Evolutionary conservation across 2,113 vertebrate genomes (phyloP).

Genomic region (Mus spicilegus): DNA sequence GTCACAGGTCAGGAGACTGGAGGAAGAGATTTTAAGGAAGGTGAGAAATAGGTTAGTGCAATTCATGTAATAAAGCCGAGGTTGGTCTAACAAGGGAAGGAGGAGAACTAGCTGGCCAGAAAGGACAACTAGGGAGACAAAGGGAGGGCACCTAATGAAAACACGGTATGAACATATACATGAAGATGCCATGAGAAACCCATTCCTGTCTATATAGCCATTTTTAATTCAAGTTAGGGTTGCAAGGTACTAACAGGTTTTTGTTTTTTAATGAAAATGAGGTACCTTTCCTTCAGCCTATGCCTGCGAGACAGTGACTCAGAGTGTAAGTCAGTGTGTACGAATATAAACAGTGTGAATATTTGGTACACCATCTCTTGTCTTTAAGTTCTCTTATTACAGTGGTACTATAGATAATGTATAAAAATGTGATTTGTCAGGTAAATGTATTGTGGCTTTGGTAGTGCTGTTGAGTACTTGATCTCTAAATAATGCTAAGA

Average conservation of each 20-base stretch:
- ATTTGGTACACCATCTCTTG: neutral
- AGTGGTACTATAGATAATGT: neutral
- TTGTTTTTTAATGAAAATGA: neutral
- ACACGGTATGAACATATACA: too few relatives aligned
- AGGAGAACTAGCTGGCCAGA: neutral
- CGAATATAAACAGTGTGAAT: neutral
- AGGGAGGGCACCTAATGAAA: neutral
- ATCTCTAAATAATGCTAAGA: slow-evolving; percentile 33
- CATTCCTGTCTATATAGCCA: neutral
- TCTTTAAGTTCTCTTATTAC: neutral
- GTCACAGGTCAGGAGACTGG: neutral
- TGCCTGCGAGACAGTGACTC: slow-evolving; percentile 14
- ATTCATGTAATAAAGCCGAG: neutral
- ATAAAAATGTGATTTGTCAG: neutral
- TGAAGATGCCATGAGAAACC: neutral
- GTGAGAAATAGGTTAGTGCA: neutral
- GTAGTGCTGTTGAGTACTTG: neutral
- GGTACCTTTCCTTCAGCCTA: neutral
- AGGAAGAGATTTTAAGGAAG: neutral
- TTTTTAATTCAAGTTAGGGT: neutral
- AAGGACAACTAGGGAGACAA: neutral
- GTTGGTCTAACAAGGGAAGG: neutral
- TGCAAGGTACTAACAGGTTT: neutral
- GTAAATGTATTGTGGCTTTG: neutral
- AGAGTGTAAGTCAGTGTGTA: slow-evolving; percentile 33